Evolutionary conservation across 2,113 vertebrate species (phyloP), one percentile per base, ranked within the genome.

Genomic region (Leptocoma aspasia): DNA sequence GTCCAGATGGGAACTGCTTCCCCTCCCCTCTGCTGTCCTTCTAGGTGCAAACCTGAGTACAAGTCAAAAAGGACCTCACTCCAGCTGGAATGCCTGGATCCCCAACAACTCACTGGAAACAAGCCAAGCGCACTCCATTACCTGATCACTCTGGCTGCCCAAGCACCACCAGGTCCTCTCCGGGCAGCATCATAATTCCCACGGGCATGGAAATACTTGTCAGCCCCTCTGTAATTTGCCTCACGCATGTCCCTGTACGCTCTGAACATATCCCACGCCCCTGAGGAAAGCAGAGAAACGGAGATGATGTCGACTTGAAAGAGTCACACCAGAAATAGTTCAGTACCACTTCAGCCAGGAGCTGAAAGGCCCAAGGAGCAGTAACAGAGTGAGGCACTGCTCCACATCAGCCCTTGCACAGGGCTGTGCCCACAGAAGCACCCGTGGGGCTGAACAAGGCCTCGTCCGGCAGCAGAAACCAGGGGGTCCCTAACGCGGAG

Each of bases 201-300:
- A 41, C 96, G 95, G 75, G 96, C 96, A 4, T 97, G 96, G 84
- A 97, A 97, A 30, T 97, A 97, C 19, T 97, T 97, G 85, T 97
- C 96, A 0, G 96, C 56, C 14, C 23, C 35, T 50, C 0, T 90
- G 20, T 61, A 91, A 65, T 97, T 96, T 5, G 96, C 96, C 9
- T 96, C 66, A 0, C 84, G 87, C 96, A 97, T 97, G 69, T 97
- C 96, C 10, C 0, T 1, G 53, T 97, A 97, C 13, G 96, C 97
- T 60, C 41, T 82, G 3, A 0, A 1, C 97, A 97, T 97, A 60
- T 97, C 97, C 59, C 7, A 0, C 2, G 95, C 22, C 5, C 97
- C 96, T 97, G 70, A 31, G 73, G 27, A 61, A 80, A 61, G 23
- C 27, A 82, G n/a, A 86, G 39, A 82, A 71, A 53, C 1, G 4